Conservation (phyloP, 2,888 invertebrate genomes). For the Drosophila anceps region DNA sequence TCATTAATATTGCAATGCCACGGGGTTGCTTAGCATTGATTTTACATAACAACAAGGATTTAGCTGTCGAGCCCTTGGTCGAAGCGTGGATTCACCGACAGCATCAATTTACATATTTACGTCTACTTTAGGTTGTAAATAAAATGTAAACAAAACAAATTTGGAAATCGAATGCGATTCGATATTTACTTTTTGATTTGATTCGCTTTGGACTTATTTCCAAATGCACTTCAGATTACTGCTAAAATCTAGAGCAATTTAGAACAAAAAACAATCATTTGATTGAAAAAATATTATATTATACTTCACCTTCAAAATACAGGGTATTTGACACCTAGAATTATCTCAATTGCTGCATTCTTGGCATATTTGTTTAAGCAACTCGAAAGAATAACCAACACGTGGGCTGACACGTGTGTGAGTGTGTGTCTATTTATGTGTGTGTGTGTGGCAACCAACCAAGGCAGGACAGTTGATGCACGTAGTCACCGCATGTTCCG, state of each 20-base stretch:
- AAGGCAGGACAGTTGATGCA: too few relatives aligned
- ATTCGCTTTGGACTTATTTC: not conserved
- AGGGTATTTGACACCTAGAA: slow-evolving; percentile 27
- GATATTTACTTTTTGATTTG: not conserved
- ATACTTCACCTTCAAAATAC: not conserved
- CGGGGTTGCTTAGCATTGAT: slow-evolving; percentile 1
- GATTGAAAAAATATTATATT: not conserved
- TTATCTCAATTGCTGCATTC: slow-evolving; percentile 15
- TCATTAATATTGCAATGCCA: slow-evolving; percentile 4
- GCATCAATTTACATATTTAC: not conserved
- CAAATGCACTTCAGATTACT: not conserved
- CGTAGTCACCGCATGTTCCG: slow-evolving; percentile 70
- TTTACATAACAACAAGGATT: not conserved
- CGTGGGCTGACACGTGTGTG: slow-evolving; percentile 26
- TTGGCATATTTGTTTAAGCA: slow-evolving; percentile 29
- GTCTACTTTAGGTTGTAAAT: not conserved
- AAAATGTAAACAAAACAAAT: not conserved
- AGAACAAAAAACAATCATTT: too few relatives aligned
- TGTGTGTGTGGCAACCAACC: too few relatives aligned
- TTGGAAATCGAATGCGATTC: not conserved
- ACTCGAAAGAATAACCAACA: slow-evolving; percentile 40
- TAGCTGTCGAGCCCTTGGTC: not conserved
- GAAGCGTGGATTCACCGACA: not conserved
- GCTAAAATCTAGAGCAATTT: too few relatives aligned
- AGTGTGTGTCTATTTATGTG: not conserved